phyloP scores from a whole-genome alignment of 2,113 vertebrate genomes.

The Labeo catla region DNA sequence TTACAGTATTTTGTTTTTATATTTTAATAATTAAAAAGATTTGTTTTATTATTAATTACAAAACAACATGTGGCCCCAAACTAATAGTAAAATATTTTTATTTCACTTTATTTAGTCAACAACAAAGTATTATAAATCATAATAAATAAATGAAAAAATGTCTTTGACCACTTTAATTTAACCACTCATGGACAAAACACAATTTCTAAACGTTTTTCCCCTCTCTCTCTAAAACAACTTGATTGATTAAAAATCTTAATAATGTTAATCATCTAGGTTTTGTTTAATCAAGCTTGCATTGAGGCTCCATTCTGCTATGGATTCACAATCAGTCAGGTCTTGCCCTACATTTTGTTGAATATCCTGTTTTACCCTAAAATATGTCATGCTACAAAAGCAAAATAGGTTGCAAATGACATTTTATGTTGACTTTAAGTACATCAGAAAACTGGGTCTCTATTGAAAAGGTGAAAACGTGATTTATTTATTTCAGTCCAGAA shows the following conservation, averaged over 20 bases:
- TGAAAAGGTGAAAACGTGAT: not conserved
- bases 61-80: too few relatives aligned
- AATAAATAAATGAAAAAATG: too few relatives aligned
- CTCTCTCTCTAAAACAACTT: not conserved
- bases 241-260: not conserved
- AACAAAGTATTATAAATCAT: too few relatives aligned
- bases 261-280: not conserved
- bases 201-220: too few relatives aligned
- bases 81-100: too few relatives aligned
- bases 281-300: not conserved
- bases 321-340: not conserved
- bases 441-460: constrained; percentile 61
- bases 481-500: constrained; percentile 48
- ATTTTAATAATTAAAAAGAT: too few relatives aligned
- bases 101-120: too few relatives aligned
- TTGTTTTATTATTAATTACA: too few relatives aligned
- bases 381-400: not conserved
- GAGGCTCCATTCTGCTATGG: not conserved
- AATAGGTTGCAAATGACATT: constrained; percentile 47
- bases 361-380: not conserved
- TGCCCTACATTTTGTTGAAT: not conserved
- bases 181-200: too few relatives aligned
- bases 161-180: too few relatives aligned
- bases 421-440: constrained; percentile 60
- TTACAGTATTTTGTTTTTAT: too few relatives aligned